Evolutionary conservation across 2,888 invertebrate species (phyloP).

Genomic region (Atrina japonica): DNA sequence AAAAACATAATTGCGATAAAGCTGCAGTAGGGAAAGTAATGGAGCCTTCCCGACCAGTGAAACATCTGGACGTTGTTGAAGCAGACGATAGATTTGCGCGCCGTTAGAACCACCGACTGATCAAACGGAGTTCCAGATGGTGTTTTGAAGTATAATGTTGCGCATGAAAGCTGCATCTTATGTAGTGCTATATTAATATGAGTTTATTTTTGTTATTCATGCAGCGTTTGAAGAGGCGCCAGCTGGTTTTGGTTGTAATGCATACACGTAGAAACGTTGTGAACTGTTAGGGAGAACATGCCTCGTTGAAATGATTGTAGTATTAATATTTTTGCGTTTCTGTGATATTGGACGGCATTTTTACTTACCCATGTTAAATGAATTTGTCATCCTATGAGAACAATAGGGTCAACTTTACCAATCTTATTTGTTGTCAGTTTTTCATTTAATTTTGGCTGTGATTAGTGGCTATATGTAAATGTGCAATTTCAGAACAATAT

Average conservation of each 20-base stretch:
- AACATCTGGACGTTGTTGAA: constrained; percentile 28
- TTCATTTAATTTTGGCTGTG: no score
- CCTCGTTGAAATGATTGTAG: constrained; percentile 19
- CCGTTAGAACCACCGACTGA: constrained; percentile 35
- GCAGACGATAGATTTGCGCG: constrained; percentile 23
- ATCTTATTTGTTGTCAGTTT: no score
- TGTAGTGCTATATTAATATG: constrained; percentile 34
- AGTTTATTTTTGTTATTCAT: constrained; percentile 32
- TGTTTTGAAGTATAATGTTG: constrained; percentile 33
- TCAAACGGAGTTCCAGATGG: constrained; percentile 42
- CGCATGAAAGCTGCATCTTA: constrained; percentile 23
- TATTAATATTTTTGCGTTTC: constrained; percentile 33
- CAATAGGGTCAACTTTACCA: no score
- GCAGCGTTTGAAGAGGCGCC: constrained; percentile 34
- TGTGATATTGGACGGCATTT: constrained; percentile 26
- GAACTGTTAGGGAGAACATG: no score
- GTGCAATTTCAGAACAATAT: no score
- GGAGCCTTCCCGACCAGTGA: constrained; percentile 13
- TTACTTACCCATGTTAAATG: no score
- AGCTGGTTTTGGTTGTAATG: constrained; percentile 19
- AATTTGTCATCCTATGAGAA: no score
- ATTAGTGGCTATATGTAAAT: no score
- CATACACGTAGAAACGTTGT: not conserved
- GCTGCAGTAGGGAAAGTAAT: not conserved
- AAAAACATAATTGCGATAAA: constrained; percentile 5